phyloP scores from a whole-genome alignment of 2,888 invertebrate species.

The Tolmerus cingulatus region DNA sequence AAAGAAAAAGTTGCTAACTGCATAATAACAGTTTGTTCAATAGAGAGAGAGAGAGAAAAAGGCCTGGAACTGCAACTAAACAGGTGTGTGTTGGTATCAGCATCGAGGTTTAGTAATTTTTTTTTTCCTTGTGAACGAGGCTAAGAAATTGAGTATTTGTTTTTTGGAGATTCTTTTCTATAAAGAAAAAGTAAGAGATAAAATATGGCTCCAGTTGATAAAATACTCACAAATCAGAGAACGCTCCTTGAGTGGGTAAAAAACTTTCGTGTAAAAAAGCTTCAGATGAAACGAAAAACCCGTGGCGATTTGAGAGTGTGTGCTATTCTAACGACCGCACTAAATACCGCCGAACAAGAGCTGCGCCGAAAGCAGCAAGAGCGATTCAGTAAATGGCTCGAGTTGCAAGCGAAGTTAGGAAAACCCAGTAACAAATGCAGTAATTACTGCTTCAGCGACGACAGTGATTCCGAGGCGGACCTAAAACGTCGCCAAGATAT shows the following conservation, averaged over 20 bases:
- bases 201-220: conserved; percentile 13
- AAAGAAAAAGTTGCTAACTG: neutral
- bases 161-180: neutral
- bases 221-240: conserved; percentile 42
- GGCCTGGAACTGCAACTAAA: neutral
- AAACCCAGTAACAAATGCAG: conserved; percentile 1
- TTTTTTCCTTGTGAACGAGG: neutral
- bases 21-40: neutral
- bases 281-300: conserved; percentile 63
- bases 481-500: conserved; percentile 54
- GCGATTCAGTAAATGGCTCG: conserved; percentile 66
- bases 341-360: conserved; percentile 66
- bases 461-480: conserved; percentile 50
- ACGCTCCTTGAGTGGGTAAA: conserved; percentile 66
- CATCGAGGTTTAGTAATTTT: conserved; percentile 2
- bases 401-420: conserved; percentile 60
- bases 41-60: neutral
- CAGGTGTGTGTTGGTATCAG: conserved; percentile 18
- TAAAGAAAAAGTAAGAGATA: neutral
- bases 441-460: conserved; percentile 10
- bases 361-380: conserved; percentile 67
- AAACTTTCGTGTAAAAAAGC: conserved; percentile 67
- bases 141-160: neutral
- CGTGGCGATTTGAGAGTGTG: conserved; percentile 67
- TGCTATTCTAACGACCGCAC: conserved; percentile 67